Conservation (phyloP, 2,113 vertebrate genomes). For the Aptenodytes forsteri region DNA sequence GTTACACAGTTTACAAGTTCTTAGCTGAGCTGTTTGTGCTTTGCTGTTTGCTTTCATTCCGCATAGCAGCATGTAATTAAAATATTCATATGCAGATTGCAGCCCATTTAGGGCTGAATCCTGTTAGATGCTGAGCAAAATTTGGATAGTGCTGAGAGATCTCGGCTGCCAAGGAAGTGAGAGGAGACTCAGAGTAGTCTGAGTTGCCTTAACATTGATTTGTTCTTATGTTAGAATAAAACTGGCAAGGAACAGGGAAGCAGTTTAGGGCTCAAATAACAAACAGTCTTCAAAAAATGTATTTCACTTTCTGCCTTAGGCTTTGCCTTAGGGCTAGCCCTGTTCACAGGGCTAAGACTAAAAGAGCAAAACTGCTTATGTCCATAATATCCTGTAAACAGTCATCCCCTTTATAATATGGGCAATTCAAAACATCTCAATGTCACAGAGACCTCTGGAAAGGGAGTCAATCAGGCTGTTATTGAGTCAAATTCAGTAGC, state of each 20-base stretch:
- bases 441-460: background rate
- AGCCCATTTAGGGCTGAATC: background rate
- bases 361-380: background rate
- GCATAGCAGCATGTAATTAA: background rate
- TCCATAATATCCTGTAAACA: background rate
- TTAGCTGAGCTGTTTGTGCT: background rate
- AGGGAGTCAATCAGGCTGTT: background rate
- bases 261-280: slow-evolving; percentile 52
- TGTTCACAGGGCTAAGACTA: slow-evolving; percentile 11
- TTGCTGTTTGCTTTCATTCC: slow-evolving; percentile 15
- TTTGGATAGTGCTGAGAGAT: background rate
- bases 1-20: background rate
- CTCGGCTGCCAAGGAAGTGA: background rate
- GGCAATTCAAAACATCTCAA: background rate
- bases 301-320: slow-evolving; percentile 47
- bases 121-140: background rate
- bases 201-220: slow-evolving; percentile 21
- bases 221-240: slow-evolving; percentile 44
- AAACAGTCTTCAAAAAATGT: slow-evolving; percentile 51
- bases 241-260: slow-evolving; percentile 19
- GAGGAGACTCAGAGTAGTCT: background rate
- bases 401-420: background rate
- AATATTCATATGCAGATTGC: slow-evolving; percentile 12
- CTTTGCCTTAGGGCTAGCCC: slow-evolving; percentile 44
- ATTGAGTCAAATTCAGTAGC: background rate